These are phyloP conservation scores for Tadarida brasiliensis DNA, from an alignment of 2,797 vertebrate species.

Conservation along the genomic window DNA sequence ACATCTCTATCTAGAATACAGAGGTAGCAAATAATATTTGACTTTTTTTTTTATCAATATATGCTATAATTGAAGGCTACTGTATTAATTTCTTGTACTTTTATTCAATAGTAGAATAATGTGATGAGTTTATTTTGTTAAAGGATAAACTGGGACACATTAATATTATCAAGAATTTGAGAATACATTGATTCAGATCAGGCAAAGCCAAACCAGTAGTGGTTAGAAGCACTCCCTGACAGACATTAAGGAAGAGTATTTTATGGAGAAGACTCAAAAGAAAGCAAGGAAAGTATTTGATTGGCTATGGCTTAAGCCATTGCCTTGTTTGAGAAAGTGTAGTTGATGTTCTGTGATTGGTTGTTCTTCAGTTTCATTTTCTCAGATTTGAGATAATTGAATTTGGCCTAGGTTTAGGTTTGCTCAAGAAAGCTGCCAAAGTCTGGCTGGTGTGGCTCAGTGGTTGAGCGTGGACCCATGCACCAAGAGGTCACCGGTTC, in stretches of 20 bases:
- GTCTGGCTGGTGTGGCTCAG: too few species aligned
- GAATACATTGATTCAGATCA: background rate
- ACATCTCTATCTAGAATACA: background rate
- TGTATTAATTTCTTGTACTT: background rate
- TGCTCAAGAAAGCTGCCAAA: background rate
- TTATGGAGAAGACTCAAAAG: background rate
- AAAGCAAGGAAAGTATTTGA: background rate
- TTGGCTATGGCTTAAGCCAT: background rate
- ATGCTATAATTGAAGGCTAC: background rate
- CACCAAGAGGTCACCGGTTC: too few species aligned
- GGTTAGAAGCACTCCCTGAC: background rate
- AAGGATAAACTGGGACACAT: background rate
- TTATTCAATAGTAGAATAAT: background rate
- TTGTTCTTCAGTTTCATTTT: background rate
- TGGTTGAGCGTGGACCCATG: too few species aligned
- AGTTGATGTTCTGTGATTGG: background rate
- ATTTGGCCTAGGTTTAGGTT: background rate
- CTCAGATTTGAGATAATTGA: background rate
- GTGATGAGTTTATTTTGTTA: background rate
- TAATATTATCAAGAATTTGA: background rate
- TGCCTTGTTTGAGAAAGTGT: background rate
- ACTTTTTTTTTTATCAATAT: constrained; percentile 3
- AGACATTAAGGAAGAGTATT: background rate
- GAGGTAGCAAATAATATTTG: background rate
- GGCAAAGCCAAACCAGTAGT: background rate